Evolutionary conservation across 2,113 vertebrate species (phyloP), one percentile per base, ranked within the genome.

Genomic region (Oxygymnocypris stewartii): DNA sequence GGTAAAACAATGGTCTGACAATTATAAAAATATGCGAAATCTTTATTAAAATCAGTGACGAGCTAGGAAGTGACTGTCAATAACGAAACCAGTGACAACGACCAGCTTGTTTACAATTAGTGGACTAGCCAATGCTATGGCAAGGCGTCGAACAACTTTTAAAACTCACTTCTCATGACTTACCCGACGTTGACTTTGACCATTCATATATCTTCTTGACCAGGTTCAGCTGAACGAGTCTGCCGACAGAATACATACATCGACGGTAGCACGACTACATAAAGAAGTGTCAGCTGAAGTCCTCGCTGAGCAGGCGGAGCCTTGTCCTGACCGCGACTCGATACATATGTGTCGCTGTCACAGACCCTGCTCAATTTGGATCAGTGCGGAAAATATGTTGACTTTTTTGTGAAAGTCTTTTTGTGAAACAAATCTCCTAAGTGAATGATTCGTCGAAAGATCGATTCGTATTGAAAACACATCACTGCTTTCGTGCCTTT

Each of bases 171-270:
- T 54, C 14, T 51, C 20, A 18, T 31, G 42, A 71, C 69, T 59
- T 92, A 94, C 93, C 94, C 89, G 92, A 87, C 69, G 57, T 85
- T 47, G 37, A 35, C 73, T 57, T 90, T n/a, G 35, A 37, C 87
- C 90, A 87, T 84, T 79, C 37, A 90, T 90, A 87, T 59, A 90
- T 84, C 74, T 80, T 91, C 87, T 89, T 92, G 35, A 40, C 67
- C 69, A 89, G 54, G 4, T 61, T 54, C 11, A 91, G 49, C 59
- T 88, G 89, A 84, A 89, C 28, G 47, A 87, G n/a, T 87, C 89
- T 87, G 78, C 88, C 88, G 88, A 89, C 85, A 85, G 74, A 82
- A n/a, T n/a, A n/a, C n/a, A 54, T 88, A 90, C 92, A 93, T 92
- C 74, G 49, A 91, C 86, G 7, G 9, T 77, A 49, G 1, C n/a